These are phyloP conservation scores for Threskiornis aethiopicus DNA, from an alignment of 2,797 vertebrate species.

Conservation along the genomic window DNA sequence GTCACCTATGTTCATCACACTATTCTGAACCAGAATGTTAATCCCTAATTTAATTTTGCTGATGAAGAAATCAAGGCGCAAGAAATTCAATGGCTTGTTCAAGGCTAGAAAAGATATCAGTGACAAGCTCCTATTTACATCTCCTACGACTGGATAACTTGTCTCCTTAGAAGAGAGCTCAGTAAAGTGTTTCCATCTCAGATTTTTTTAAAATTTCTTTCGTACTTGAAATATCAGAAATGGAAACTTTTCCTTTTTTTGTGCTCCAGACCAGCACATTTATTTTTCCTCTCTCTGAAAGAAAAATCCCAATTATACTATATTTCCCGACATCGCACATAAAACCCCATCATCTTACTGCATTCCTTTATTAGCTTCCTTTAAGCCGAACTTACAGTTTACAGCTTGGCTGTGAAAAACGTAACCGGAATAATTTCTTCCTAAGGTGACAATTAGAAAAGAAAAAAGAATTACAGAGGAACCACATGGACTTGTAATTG, in stretches of 20 bases:
- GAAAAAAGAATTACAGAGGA: neutral
- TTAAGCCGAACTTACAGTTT: neutral
- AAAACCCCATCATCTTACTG: neutral
- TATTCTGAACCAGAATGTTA: neutral
- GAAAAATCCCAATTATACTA: neutral
- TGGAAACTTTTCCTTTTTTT: neutral
- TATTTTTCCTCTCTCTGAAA: neutral
- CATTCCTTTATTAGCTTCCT: neutral
- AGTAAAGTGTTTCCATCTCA: neutral
- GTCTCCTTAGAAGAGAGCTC: neutral
- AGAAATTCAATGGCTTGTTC: neutral
- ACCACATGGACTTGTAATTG: neutral
- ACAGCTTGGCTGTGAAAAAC: neutral
- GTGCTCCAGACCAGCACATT: neutral
- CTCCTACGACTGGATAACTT: neutral
- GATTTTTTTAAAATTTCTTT: neutral
- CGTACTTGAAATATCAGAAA: neutral
- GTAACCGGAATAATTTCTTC: neutral
- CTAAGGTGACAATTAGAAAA: neutral
- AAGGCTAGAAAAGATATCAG: neutral
- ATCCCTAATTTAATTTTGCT: neutral
- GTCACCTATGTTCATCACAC: neutral
- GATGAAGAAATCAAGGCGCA: neutral
- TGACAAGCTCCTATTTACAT: neutral
- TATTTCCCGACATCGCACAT: neutral